Evolutionary conservation across 2,113 vertebrate genomes (phyloP).

Genomic region (Vulpes lagopus): DNA sequence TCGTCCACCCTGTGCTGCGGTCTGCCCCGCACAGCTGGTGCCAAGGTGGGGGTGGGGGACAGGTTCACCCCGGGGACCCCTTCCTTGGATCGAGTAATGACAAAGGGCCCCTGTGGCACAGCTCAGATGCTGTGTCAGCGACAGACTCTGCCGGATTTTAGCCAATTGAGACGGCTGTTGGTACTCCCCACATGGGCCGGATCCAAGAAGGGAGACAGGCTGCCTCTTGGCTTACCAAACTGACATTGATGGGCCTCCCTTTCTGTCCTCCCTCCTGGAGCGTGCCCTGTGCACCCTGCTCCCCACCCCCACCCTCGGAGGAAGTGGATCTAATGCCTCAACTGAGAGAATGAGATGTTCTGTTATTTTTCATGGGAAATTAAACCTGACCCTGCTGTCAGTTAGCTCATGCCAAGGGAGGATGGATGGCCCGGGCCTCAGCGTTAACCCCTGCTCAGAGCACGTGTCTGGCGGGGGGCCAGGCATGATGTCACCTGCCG

Average conservation of each 20-base stretch:
- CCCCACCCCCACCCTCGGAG: slow-evolving; percentile 53
- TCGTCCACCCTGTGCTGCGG: not conserved
- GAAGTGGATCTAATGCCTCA: slow-evolving; percentile 75
- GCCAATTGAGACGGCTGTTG: not conserved
- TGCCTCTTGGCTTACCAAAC: not conserved
- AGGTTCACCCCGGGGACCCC: not conserved
- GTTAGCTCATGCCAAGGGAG: slow-evolving; percentile 66
- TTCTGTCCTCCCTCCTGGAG: not conserved
- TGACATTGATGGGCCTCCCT: not conserved
- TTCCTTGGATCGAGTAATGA: not conserved
- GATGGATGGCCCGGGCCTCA: slow-evolving; percentile 53
- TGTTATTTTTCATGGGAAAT: slow-evolving; percentile 83
- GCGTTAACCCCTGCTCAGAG: not conserved
- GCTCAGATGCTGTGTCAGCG: not conserved
- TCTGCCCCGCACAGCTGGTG: not conserved
- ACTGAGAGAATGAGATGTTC: slow-evolving; percentile 74
- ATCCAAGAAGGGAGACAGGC: not conserved
- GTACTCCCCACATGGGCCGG: not conserved
- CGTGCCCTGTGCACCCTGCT: not conserved
- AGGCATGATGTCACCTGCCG: slow-evolving; percentile 75
- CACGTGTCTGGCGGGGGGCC: slow-evolving; percentile 40
- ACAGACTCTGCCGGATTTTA: not conserved
- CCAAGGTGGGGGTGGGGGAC: no score
- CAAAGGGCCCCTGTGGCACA: no score
- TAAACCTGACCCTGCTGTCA: slow-evolving; percentile 75